Percentiles rank a stretch among this genome's conserved stretches.
Evolutionary conservation across 2,797 vertebrate genomes (phyloP).

Genomic region (Lerista edwardsae): DNA sequence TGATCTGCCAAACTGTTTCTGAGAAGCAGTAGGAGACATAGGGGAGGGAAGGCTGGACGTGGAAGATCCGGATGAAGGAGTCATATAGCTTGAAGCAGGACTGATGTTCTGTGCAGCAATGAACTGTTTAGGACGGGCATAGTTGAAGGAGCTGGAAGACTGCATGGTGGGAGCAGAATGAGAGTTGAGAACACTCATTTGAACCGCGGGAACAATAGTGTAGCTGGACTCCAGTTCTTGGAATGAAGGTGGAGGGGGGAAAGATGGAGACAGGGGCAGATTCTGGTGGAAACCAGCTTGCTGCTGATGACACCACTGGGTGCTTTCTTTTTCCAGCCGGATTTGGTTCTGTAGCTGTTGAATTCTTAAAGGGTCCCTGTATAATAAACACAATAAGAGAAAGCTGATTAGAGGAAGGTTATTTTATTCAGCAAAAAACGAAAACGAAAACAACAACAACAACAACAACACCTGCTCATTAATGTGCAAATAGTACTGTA

Average conservation of each 20-base stretch:
- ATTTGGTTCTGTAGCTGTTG: conserved; percentile 95
- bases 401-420: conserved; percentile 53
- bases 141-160: conserved; percentile 94
- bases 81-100: conserved; percentile 79
- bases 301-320: conserved; percentile 74
- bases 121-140: conserved; percentile 98
- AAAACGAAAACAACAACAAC: not conserved
- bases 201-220: conserved; percentile 68
- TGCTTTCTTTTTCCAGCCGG: conserved; percentile 89
- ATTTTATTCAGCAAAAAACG: not conserved
- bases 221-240: conserved; percentile 88
- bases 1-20: conserved; percentile 84
- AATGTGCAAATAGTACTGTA: conserved; percentile 3
- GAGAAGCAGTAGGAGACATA: conserved; percentile 85
- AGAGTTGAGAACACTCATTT: conserved; percentile 81
- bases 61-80: conserved; percentile 90
- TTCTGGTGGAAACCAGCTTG: conserved; percentile 68
- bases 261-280: conserved; percentile 85
- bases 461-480: not conserved
- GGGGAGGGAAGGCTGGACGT: conserved; percentile 90
- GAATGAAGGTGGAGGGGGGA: conserved; percentile 93
- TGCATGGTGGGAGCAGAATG: conserved; percentile 87
- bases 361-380: conserved; percentile 89
- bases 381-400: conserved; percentile 57
- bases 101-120: conserved; percentile 93